Evolutionary conservation across 2,888 invertebrate species (phyloP).

Genomic region (Lepidonotus clava): DNA sequence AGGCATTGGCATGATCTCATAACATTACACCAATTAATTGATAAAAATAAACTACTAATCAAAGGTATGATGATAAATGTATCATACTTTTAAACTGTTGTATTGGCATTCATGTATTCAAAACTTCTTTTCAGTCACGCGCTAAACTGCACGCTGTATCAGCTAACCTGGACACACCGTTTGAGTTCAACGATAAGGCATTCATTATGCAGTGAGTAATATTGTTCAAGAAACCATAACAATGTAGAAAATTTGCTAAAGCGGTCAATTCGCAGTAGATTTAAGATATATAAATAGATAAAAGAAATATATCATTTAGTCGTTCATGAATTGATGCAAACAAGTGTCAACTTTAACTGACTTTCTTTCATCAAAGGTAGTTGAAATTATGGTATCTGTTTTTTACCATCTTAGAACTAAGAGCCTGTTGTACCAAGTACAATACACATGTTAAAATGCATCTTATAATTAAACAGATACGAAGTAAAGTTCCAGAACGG

Average conservation of each 20-base stretch:
- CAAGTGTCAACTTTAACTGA: too few species aligned
- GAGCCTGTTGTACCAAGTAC: too few species aligned
- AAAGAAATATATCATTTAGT: background rate
- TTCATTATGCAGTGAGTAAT: conserved; percentile 92
- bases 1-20: too few species aligned
- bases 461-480: conserved; percentile 77
- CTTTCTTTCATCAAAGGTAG: too few species aligned
- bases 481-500: conserved; percentile 91
- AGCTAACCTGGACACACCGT: conserved; percentile 88
- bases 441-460: too few species aligned
- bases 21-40: too few species aligned
- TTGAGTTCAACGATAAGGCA: conserved; percentile 89
- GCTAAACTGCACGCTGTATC: conserved; percentile 98
- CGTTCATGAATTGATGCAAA: too few species aligned
- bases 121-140: conserved; percentile 84
- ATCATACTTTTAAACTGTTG: background rate
- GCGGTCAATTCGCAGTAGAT: background rate
- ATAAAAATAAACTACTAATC: too few species aligned
- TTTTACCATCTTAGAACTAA: too few species aligned
- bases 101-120: background rate
- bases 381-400: too few species aligned
- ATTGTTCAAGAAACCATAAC: background rate
- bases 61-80: too few species aligned
- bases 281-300: background rate
- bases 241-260: background rate